Percentiles rank a stretch among this genome's conserved stretches.
These are phyloP conservation scores for Drosophila monieri DNA, from an alignment of 2,888 invertebrate genomes.

Conservation along the genomic window DNA sequence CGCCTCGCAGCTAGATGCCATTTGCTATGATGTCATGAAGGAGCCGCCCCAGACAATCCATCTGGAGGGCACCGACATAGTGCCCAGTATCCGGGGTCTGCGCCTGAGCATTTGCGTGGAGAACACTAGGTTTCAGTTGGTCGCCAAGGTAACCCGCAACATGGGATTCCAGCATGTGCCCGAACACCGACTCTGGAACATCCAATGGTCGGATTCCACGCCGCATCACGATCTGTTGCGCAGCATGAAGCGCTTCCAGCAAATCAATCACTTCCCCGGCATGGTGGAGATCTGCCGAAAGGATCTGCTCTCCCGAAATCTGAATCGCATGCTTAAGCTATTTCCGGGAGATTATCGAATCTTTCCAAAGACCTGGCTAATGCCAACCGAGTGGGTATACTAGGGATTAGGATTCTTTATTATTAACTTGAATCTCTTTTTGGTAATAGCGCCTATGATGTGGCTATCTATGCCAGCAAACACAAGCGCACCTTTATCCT, in stretches of 20 bases:
- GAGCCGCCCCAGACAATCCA: conserved; percentile 19
- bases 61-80: conserved; percentile 28
- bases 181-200: conserved; percentile 93
- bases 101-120: conserved; percentile 79
- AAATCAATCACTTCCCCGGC: conserved; percentile 96
- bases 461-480: conserved; percentile 85
- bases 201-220: conserved; percentile 94
- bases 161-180: conserved; percentile 85
- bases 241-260: conserved; percentile 95
- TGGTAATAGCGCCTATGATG: conserved; percentile 88
- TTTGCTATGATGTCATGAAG: conserved; percentile 53
- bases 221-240: conserved; percentile 93
- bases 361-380: conserved; percentile 96
- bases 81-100: conserved; percentile 48
- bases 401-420: rapidly evolving
- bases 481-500: conserved; percentile 91
- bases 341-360: conserved; percentile 96
- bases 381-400: conserved; percentile 93
- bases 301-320: conserved; percentile 93
- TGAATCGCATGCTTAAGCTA: conserved; percentile 94
- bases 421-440: not conserved
- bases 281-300: conserved; percentile 95
- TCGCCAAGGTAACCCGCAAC: conserved; percentile 75
- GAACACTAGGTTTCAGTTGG: conserved; percentile 76
- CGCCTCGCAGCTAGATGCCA: conserved; percentile 21